These are phyloP conservation scores for Cheilosia pagana DNA, from an alignment of 2,888 invertebrate genomes.

Conservation along the genomic window DNA sequence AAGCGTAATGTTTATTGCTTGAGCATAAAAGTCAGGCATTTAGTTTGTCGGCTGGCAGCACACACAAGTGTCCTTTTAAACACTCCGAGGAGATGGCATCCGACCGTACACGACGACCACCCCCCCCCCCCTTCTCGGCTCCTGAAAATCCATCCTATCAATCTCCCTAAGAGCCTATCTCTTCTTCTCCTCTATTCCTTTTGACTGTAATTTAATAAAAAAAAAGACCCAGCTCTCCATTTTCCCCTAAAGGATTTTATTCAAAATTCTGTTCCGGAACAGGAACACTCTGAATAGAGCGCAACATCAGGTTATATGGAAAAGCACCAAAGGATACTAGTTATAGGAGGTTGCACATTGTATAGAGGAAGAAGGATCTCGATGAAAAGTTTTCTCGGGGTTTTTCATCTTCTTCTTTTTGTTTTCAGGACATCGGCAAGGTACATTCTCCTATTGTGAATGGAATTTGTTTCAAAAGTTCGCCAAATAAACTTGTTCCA, in stretches of 20 bases:
- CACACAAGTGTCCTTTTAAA: conserved; percentile 67
- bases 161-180: conserved; percentile 53
- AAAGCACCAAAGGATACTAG: background rate
- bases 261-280: conserved; percentile 56
- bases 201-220: conserved; percentile 55
- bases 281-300: conserved; percentile 40
- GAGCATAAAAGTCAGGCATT: conserved; percentile 69
- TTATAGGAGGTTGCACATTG: conserved; percentile 38
- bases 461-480: conserved; percentile 71
- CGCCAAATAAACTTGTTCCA: conserved; percentile 50
- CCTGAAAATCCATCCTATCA: conserved; percentile 40
- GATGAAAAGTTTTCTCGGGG: conserved; percentile 40
- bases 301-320: background rate
- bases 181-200: conserved; percentile 29
- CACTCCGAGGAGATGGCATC: conserved; percentile 22
- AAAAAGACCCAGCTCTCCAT: background rate
- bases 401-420: background rate
- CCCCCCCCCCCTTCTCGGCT: background rate
- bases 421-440: background rate
- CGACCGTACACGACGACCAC: background rate
- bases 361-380: conserved; percentile 25
- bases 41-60: conserved; percentile 59
- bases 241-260: conserved; percentile 22
- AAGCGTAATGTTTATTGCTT: conserved; percentile 71
- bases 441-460: conserved; percentile 56